A percentile compares a stretch with the other conserved stretches of the same genome.
These are phyloP conservation scores for Andrena fulva DNA, from an alignment of 2,888 invertebrate species.

Conservation along the genomic window DNA sequence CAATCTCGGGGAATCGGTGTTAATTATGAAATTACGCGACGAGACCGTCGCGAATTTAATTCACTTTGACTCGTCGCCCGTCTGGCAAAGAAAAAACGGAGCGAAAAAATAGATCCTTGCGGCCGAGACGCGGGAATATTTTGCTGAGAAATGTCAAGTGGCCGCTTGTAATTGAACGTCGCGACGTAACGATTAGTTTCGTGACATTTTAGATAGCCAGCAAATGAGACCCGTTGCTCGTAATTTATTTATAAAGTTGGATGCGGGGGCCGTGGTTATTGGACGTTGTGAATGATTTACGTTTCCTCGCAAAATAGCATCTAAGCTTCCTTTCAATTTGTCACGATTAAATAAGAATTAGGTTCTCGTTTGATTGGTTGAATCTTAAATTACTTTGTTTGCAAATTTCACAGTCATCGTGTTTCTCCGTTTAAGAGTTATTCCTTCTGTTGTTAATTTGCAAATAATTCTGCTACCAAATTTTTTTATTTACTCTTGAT, in stretches of 20 bases:
- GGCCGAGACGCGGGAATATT: slow-evolving; percentile 1
- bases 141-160: slow-evolving; percentile 1
- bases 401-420: too few relatives aligned
- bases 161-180: not conserved
- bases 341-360: not conserved
- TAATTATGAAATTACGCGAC: not conserved
- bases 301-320: not conserved
- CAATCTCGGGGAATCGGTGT: not conserved
- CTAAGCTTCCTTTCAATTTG: not conserved
- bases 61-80: not conserved
- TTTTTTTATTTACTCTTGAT: too few relatives aligned
- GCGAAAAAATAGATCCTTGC: not conserved
- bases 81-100: not conserved
- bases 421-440: too few relatives aligned
- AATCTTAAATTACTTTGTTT: too few relatives aligned
- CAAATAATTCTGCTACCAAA: too few relatives aligned
- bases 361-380: too few relatives aligned
- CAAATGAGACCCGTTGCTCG: too few relatives aligned
- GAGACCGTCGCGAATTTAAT: not conserved
- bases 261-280: not conserved
- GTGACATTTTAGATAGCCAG: not conserved
- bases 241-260: slow-evolving; percentile 10
- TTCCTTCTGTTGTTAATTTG: too few relatives aligned
- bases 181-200: slow-evolving; percentile 10
- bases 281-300: not conserved